phyloP scores from a whole-genome alignment of 2,888 invertebrate genomes.

The Sesamia inferens region DNA sequence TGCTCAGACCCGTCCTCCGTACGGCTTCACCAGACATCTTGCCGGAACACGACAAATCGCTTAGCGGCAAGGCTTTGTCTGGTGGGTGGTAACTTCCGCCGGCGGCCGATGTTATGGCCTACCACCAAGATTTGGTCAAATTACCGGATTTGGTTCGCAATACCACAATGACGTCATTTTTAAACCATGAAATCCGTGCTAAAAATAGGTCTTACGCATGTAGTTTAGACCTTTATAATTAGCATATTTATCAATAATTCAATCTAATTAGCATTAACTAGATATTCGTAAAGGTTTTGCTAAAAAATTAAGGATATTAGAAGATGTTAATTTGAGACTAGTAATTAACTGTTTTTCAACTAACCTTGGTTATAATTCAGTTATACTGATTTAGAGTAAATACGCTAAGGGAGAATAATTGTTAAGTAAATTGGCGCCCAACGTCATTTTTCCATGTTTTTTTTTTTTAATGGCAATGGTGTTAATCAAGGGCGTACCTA shows the following conservation, averaged over 20 bases:
- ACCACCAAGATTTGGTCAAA: no score
- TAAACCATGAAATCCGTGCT: slow-evolving; percentile 12
- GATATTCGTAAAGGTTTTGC: slow-evolving; percentile 16
- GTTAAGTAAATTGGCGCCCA: neutral
- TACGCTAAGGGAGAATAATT: neutral
- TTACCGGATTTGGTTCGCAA: slow-evolving; percentile 26
- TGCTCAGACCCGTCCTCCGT: no score
- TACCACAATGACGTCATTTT: slow-evolving; percentile 32
- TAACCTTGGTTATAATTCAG: slow-evolving; percentile 25
- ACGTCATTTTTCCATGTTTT: neutral
- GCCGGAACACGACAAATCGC: no score
- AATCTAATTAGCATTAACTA: slow-evolving; percentile 27
- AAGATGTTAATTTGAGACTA: slow-evolving; percentile 22
- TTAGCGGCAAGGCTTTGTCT: no score
- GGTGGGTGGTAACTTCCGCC: no score
- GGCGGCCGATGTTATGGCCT: no score
- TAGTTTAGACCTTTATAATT: slow-evolving; percentile 20
- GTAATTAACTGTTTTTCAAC: slow-evolving; percentile 17
- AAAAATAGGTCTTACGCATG: slow-evolving; percentile 28
- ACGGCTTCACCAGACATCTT: no score
- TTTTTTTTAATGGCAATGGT: neutral
- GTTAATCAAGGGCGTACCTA: no score
- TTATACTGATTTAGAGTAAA: neutral
- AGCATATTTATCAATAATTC: slow-evolving; percentile 12
- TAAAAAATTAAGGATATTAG: slow-evolving; percentile 24